Conservation (phyloP, 1,140 invertebrate species). For the Drosophila pruinosa region DNA sequence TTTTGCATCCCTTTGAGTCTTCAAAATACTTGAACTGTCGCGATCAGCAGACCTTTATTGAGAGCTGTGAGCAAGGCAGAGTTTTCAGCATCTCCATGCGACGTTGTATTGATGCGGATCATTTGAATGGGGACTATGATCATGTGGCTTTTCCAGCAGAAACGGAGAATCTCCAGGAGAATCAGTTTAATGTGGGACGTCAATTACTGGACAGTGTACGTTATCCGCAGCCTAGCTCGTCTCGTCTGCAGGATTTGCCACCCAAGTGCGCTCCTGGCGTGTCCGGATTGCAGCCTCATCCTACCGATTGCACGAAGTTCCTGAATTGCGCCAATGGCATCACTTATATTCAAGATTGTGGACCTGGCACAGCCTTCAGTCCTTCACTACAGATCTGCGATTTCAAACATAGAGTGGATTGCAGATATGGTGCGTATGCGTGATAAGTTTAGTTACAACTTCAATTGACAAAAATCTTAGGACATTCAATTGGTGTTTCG, state of each 20-base stretch:
- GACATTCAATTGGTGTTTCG: neutral
- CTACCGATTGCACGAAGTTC: constrained; percentile 86
- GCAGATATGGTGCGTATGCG: constrained; percentile 55
- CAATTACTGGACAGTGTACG: neutral
- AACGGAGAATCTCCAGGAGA: constrained; percentile 31
- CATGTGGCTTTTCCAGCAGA: constrained; percentile 52
- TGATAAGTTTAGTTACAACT: neutral
- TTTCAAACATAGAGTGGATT: constrained; percentile 85
- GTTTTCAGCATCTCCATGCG: constrained; percentile 68
- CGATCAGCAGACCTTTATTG: constrained; percentile 84
- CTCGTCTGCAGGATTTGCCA: neutral
- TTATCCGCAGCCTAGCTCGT: neutral
- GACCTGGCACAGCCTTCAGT: constrained; percentile 87
- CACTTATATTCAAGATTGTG: constrained; percentile 86
- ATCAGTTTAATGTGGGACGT: neutral
- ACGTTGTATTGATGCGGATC: constrained; percentile 45
- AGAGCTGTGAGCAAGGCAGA: constrained; percentile 84
- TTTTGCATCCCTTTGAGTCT: constrained; percentile 86
- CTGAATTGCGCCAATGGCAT: constrained; percentile 86
- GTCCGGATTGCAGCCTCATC: constrained; percentile 83
- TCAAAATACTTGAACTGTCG: constrained; percentile 87
- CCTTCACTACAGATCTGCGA: constrained; percentile 84
- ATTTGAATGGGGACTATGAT: constrained; percentile 47
- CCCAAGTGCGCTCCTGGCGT: neutral
- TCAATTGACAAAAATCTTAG: constrained; percentile 52